Evolutionary conservation across 2,888 invertebrate species (phyloP), one percentile per base, ranked within the genome.

Genomic region (Laspeyria flexula): DNA sequence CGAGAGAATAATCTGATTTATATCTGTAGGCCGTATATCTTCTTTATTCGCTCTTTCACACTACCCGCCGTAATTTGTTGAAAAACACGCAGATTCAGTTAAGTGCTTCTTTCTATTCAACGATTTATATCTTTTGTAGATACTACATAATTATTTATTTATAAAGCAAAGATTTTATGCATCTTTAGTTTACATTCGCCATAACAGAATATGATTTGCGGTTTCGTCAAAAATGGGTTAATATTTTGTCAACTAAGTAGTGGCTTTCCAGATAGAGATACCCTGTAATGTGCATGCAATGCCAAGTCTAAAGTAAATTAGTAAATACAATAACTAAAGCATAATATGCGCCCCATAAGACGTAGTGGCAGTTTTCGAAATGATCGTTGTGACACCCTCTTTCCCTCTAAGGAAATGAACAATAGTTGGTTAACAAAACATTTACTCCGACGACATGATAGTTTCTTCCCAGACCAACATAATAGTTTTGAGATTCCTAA

Each of bases 1-100:
- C 71, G 73, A 65, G 70, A 73, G 78, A 72, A 76, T 85, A 85
- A 87, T 85, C 86, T 81, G 86, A 86, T 88, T 88, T 86, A 85
- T 85, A 83, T 80, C 79, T 79, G 61, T 65, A 70, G 70, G 71
- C 75, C 64, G 77, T 81, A 76, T 79, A 79, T 80, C 78, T 80
- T 75, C 76, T 82, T 79, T 79, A 78, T 79, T 71, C 71, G 67
- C 71, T 69, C 60, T 67, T 73, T 73, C 71, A 68, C 76, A 77
- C 76, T 71, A 73, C 66, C 59, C 71, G 60, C 65, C 66, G 80
- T 79, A 82, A 82, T 83, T 82, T 81, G 81, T 71, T 77, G 72
- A 79, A 81, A 79, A 81, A 80, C 77, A 77, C 73, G 73, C 70
- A 65, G 73, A 77, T 76, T 75, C 71, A 71, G 76, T 79, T 74